Conservation (phyloP, 2,888 invertebrate species). For the Callyntrura sp. region DNA sequence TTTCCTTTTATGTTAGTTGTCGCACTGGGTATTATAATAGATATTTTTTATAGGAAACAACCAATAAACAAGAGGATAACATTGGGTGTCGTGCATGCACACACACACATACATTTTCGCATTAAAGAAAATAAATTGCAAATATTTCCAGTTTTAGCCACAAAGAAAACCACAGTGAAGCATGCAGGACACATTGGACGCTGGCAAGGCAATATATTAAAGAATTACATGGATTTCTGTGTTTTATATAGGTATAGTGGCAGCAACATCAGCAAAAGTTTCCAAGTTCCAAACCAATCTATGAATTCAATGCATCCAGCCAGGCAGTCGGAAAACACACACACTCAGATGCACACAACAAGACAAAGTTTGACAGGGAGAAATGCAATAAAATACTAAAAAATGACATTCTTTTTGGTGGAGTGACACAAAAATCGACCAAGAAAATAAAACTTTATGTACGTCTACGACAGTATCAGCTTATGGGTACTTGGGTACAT, state of each 20-base stretch:
- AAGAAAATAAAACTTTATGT: background rate
- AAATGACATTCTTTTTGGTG: slow-evolving; percentile 36
- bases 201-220: slow-evolving; percentile 32
- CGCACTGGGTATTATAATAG: background rate
- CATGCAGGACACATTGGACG: slow-evolving; percentile 26
- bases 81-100: slow-evolving; percentile 5
- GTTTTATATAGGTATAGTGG: background rate
- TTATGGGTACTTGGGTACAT: background rate
- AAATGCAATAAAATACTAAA: slow-evolving; percentile 30
- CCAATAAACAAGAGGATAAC: slow-evolving; percentile 44
- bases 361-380: slow-evolving; percentile 18
- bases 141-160: slow-evolving; percentile 26
- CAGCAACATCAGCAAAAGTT: background rate
- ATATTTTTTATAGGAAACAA: slow-evolving; percentile 40
- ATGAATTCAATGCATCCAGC: background rate
- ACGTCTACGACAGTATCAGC: background rate
- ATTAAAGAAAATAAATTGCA: slow-evolving; percentile 45
- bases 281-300: slow-evolving; percentile 23
- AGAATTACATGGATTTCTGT: slow-evolving; percentile 4
- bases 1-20: slow-evolving; percentile 24
- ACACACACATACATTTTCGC: background rate
- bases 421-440: background rate
- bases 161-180: slow-evolving; percentile 25
- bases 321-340: background rate
- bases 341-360: slow-evolving; percentile 5